These are phyloP conservation scores for Homarus americanus DNA, from an alignment of 1,140 invertebrate genomes.

Conservation along the genomic window DNA sequence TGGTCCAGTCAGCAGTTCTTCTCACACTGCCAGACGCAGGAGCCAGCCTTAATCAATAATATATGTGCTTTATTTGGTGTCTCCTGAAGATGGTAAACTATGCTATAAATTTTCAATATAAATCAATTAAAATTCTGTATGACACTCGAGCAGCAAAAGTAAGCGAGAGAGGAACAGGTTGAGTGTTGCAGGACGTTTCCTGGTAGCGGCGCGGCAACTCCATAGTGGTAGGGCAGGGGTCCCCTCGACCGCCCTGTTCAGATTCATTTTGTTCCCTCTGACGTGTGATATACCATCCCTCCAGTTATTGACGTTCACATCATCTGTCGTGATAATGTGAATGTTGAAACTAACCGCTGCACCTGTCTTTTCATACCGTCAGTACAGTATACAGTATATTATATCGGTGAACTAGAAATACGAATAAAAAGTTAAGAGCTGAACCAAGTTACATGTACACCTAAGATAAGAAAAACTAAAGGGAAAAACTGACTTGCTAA, in stretches of 20 bases:
- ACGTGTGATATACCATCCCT: no score
- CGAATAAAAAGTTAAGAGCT: no score
- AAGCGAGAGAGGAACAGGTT: background rate
- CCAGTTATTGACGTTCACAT: no score
- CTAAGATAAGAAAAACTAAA: no score
- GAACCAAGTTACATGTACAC: no score
- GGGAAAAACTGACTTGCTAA: no score
- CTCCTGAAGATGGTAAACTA: background rate
- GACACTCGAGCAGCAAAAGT: background rate
- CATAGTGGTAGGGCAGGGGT: background rate
- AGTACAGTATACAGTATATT: no score
- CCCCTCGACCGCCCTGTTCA: background rate
- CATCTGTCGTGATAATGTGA: no score
- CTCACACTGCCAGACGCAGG: background rate
- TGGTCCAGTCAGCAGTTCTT: conserved; percentile 14
- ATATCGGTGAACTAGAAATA: no score
- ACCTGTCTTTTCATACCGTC: no score
- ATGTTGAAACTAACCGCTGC: no score
- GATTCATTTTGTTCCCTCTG: background rate
- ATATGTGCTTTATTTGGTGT: background rate
- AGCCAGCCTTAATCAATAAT: background rate
- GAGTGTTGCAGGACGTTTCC: background rate
- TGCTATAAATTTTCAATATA: background rate
- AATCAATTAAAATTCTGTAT: background rate
- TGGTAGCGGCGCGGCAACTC: background rate